Evolutionary conservation across 2,888 invertebrate genomes (phyloP).

Genomic region (Nomada ferruginata): DNA sequence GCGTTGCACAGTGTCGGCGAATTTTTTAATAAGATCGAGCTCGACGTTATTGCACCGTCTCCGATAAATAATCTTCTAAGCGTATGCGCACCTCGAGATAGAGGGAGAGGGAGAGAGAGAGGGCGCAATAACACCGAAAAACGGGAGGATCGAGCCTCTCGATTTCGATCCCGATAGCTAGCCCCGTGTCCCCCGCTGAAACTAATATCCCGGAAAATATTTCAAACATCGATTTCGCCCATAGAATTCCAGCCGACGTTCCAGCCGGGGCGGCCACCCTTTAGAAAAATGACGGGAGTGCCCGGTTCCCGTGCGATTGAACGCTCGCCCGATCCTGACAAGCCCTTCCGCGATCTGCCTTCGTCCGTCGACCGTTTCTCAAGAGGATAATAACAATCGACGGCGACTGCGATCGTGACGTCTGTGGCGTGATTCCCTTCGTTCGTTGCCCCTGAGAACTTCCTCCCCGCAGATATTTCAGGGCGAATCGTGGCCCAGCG

Average conservation of each 20-base stretch:
- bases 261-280: constrained; percentile 42
- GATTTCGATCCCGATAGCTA: constrained; percentile 33
- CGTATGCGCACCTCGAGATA: constrained; percentile 25
- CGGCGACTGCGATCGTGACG: constrained; percentile 47
- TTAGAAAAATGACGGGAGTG: constrained; percentile 65
- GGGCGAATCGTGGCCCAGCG: not conserved
- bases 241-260: constrained; percentile 65
- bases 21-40: constrained; percentile 42
- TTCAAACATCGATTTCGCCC: constrained; percentile 62
- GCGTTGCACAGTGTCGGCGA: constrained; percentile 12
- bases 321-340: constrained; percentile 32
- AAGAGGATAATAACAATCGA: constrained; percentile 54
- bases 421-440: constrained; percentile 8
- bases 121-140: constrained; percentile 40
- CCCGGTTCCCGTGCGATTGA: constrained; percentile 49
- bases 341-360: constrained; percentile 44
- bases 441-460: not conserved
- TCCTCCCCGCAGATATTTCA: not conserved
- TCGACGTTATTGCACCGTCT: constrained; percentile 21
- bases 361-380: constrained; percentile 39
- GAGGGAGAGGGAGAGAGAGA: too few relatives aligned
- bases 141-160: constrained; percentile 11
- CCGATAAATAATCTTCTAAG: constrained; percentile 43
- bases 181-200: constrained; percentile 19
- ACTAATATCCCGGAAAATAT: constrained; percentile 71